Evolutionary conservation across 30 jellyfish, hydroid and myxozoan species (phyloP), one percentile per base, ranked within the genome.

Genomic region (Cassiopea andromeda): DNA sequence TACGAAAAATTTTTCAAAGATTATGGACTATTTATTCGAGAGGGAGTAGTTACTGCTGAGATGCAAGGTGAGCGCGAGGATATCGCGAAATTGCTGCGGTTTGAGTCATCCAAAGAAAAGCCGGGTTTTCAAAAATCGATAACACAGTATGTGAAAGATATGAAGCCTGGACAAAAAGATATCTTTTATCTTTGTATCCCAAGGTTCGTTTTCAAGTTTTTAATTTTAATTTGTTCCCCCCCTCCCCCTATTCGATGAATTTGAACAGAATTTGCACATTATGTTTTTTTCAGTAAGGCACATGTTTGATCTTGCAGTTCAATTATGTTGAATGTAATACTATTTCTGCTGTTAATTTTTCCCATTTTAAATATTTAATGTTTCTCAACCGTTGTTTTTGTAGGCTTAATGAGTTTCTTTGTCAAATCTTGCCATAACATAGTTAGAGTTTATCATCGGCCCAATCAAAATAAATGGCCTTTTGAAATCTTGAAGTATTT

Each of bases 1-100:
- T 96, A 87, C 69, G 93, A 89, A 83, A 96, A 96, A 73, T 96
- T 96, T 74, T 85, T 87, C 92, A 89, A 96, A 78, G 99, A 96
- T 69, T 96, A 80, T 73, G 98, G 99, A n/a, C 69, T 91, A 43
- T 96, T 85, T 86, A 82, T 96, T 44, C 83, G 99, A 19, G 99
- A 96, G 77, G 99, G 99, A 44, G 93, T 96, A 16, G 98, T 96
- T 75, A 78, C 99, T 1, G 76, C 98, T 38, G 97, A 96, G 77
- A 60, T 88, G 1, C 98, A 97, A 59, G 72, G 87, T 60, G 97
- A 82, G 66, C 73, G 93, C 48, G 98, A 96, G 79, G 98, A 96
- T 27, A 96, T 96, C 18, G 96, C 98, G 10, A 91, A 92, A 60
- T 74, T 96, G 93, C 80, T 96, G 57, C 27, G 97, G 49, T 96